These are phyloP conservation scores for Netelia virgata DNA, from an alignment of 2,888 invertebrate species.

Conservation along the genomic window DNA sequence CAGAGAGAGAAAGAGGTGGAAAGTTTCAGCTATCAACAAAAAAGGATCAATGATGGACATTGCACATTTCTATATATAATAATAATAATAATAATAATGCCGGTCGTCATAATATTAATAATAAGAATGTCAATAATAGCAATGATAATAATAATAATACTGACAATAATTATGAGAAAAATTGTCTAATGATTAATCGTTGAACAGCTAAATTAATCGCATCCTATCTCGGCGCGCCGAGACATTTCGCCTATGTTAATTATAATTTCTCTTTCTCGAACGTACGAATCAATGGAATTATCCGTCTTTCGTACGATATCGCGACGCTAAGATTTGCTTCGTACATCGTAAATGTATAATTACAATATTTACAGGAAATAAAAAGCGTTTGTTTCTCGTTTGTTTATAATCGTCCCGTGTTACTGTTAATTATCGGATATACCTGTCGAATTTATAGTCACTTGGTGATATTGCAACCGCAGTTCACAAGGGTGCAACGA, in stretches of 20 bases:
- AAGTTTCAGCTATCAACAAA: slow-evolving; percentile 39
- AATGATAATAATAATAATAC: slow-evolving; percentile 42
- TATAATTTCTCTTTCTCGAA: slow-evolving; percentile 28
- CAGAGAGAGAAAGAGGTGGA: slow-evolving; percentile 23
- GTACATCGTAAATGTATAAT: slow-evolving; percentile 49
- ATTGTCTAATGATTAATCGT: slow-evolving; percentile 38
- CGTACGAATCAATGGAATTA: slow-evolving; percentile 4
- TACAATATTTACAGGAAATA: slow-evolving; percentile 62
- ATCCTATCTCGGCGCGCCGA: slow-evolving; percentile 19
- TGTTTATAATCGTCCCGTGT: slow-evolving; percentile 3
- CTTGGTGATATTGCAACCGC: slow-evolving; percentile 63
- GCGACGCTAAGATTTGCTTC: slow-evolving; percentile 19
- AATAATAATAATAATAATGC: slow-evolving; percentile 32
- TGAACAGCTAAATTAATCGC: slow-evolving; percentile 59
- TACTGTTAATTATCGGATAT: slow-evolving; percentile 5
- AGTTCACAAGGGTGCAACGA: slow-evolving; percentile 63
- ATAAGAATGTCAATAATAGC: slow-evolving; percentile 26
- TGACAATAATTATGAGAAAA: slow-evolving; percentile 41
- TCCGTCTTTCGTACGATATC: slow-evolving; percentile 4
- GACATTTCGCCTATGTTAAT: slow-evolving; percentile 31
- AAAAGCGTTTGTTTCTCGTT: slow-evolving; percentile 7
- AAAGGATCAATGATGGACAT: slow-evolving; percentile 49
- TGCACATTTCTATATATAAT: slow-evolving; percentile 58
- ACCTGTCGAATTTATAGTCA: slow-evolving; percentile 20
- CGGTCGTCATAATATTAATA: slow-evolving; percentile 25